Conservation (phyloP, 2,888 invertebrate species). For the Nezara viridula region DNA sequence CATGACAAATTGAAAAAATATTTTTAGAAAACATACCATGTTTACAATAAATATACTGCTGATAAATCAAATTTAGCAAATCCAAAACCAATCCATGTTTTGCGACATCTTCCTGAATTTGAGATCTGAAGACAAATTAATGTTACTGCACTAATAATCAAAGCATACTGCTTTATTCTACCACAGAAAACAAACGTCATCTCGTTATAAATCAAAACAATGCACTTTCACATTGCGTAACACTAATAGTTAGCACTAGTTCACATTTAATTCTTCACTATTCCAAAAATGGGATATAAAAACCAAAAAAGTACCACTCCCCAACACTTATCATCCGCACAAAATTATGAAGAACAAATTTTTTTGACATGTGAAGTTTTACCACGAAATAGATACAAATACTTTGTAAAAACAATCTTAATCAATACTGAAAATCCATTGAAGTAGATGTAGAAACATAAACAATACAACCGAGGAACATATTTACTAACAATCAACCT, state of each 20-base stretch:
- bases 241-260: conserved; percentile 44
- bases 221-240: conserved; percentile 48
- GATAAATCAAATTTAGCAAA: conserved; percentile 30
- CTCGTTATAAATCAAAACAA: conserved; percentile 49
- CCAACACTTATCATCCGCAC: conserved; percentile 23
- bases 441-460: not conserved
- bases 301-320: conserved; percentile 27
- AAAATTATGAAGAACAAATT: not conserved
- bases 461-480: not conserved
- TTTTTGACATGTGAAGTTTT: conserved; percentile 40
- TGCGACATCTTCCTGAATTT: not conserved
- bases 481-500: conserved; percentile 40
- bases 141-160: not conserved
- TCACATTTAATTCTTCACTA: conserved; percentile 41
- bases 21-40: not conserved
- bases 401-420: not conserved
- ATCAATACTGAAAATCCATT: not conserved
- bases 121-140: conserved; percentile 34
- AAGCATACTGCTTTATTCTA: conserved; percentile 46
- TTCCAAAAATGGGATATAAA: conserved; percentile 19
- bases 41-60: conserved; percentile 39
- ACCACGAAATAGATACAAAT: not conserved
- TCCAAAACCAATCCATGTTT: conserved; percentile 32
- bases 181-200: conserved; percentile 48
- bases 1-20: not conserved